Evolutionary conservation across 2,888 invertebrate species (phyloP).

Genomic region (Ophion ellenae): DNA sequence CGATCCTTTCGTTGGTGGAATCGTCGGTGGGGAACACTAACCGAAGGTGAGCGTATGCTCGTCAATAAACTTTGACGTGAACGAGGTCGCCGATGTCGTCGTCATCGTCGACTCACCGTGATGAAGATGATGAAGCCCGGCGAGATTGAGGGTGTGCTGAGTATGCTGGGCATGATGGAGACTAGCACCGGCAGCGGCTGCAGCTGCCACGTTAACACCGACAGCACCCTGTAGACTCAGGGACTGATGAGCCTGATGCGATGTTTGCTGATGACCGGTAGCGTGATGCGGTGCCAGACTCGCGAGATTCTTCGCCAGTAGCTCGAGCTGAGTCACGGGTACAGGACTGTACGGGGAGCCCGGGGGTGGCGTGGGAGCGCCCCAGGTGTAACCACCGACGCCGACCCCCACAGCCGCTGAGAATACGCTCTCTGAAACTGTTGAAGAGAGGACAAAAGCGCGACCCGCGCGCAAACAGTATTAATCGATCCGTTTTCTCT

Average conservation of each 20-base stretch:
- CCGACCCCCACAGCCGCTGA: slow-evolving; percentile 85
- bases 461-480: slow-evolving; percentile 41
- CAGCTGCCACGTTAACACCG: slow-evolving; percentile 77
- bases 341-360: slow-evolving; percentile 88
- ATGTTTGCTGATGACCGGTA: slow-evolving; percentile 55
- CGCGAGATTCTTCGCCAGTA: slow-evolving; percentile 85
- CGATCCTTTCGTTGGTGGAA: slow-evolving; percentile 34
- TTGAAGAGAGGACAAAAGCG: slow-evolving; percentile 40
- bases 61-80: slow-evolving; percentile 71
- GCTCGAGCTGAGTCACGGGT: slow-evolving; percentile 88
- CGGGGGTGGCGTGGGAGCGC: slow-evolving; percentile 88
- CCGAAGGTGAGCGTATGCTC: slow-evolving; percentile 70
- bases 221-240: slow-evolving; percentile 80
- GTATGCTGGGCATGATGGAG: slow-evolving; percentile 80
- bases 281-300: slow-evolving; percentile 77
- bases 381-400: slow-evolving; percentile 85
- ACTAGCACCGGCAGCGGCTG: slow-evolving; percentile 71
- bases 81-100: slow-evolving; percentile 71
- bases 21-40: slow-evolving; percentile 60
- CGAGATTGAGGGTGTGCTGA: slow-evolving; percentile 79
- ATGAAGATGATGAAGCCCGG: slow-evolving; percentile 81
- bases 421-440: slow-evolving; percentile 89
- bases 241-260: slow-evolving; percentile 77
- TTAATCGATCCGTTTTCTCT: slow-evolving; percentile 59
- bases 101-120: slow-evolving; percentile 78